These are phyloP conservation scores for Rhyacophila evoluta DNA, from an alignment of 2,888 invertebrate species.

Conservation along the genomic window DNA sequence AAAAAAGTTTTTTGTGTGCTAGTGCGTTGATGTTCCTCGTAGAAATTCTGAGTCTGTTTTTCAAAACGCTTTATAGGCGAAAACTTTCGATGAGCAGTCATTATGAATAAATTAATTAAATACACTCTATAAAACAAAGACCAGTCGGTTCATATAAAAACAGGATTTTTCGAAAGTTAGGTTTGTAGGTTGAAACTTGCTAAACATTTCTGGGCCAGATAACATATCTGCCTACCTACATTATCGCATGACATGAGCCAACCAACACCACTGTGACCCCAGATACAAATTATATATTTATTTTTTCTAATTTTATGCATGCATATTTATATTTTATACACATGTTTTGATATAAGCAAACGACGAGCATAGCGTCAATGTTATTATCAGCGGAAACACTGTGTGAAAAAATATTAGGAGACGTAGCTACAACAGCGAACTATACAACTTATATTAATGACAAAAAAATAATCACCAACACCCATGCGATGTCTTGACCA, in stretches of 20 bases:
- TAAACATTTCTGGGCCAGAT: constrained; percentile 24
- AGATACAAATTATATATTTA: too few species aligned
- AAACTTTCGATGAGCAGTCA: constrained; percentile 8
- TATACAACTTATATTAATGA: too few species aligned
- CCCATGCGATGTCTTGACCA: too few species aligned
- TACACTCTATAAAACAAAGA: neutral
- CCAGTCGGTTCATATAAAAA: constrained; percentile 14
- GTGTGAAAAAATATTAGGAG: too few species aligned
- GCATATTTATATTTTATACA: too few species aligned
- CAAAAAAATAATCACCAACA: too few species aligned
- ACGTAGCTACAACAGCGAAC: too few species aligned
- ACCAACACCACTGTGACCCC: neutral
- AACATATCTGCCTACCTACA: neutral
- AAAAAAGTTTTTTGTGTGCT: neutral
- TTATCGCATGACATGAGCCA: constrained; percentile 11
- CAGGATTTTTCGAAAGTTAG: constrained; percentile 24
- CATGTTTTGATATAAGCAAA: too few species aligned
- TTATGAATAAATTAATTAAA: constrained; percentile 1
- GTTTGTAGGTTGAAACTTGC: constrained; percentile 19
- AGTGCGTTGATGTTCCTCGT: neutral
- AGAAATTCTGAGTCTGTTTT: neutral
- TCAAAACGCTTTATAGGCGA: neutral
- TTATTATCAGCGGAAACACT: too few species aligned
- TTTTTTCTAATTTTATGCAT: too few species aligned
- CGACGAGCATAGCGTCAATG: too few species aligned